Evolutionary conservation across 1,140 invertebrate genomes (phyloP), one percentile per base, ranked within the genome.

Genomic region (Diuraphis noxia): DNA sequence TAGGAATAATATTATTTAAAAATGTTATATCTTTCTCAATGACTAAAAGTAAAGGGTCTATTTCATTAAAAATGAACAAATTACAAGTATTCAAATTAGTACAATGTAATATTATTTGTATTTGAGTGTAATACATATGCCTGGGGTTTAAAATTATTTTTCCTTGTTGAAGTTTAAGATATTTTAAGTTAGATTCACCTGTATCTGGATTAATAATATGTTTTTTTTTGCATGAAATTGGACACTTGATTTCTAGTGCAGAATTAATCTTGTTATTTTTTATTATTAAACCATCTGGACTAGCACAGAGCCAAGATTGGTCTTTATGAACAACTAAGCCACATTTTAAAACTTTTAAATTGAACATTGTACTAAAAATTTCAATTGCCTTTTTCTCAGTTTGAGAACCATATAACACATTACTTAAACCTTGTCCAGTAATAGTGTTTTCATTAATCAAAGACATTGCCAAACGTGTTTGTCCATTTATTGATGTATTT

Each of bases 31-130:
- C 72, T 21, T 79, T 21, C 34, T 79, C 34, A 79, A 79, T 6
- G n/a, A 79, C 19, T 79, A 79, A 79, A 34, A 79, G 34, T 34
- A 79, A 79, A 79, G 72, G n/a, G n/a, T 79, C 34, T 21, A 79
- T 79, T 79, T 79, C 72, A 79, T 79, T 79, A 79, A 79, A 79
- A 36, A 79, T 79, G 34, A 79, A 79, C 34, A 79, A 79, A 36
- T 79, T 79, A 36, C 34, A n/a, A n/a, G n/a, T n/a, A n/a, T n/a
- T n/a, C n/a, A n/a, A n/a, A n/a, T n/a, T n/a, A n/a, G n/a, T n/a
- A 36, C 72, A 79, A 79, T 79, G 17, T 36, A 79, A 21, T 79
- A 79, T 34, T 36, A 79, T 79, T 79, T 79, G 72, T 79, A 79
- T 79, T 79, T 79, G 72, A 36, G 72, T 79, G 34, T 79, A 79